A percentile compares a stretch with the other conserved stretches of the same genome.
Evolutionary conservation across 2,797 vertebrate genomes (phyloP).

Genomic region (Gephyroberyx darwinii): DNA sequence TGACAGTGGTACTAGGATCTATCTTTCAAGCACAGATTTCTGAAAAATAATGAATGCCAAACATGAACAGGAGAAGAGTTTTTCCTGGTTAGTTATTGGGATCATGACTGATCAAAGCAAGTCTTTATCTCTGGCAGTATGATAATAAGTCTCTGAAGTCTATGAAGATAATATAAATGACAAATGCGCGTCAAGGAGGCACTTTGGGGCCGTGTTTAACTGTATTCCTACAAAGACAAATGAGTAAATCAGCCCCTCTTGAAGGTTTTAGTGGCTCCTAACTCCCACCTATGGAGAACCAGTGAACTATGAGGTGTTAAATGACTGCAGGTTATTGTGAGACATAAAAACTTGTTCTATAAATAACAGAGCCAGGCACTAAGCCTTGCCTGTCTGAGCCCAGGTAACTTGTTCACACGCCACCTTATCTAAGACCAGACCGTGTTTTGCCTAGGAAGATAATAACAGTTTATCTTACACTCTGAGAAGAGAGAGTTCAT

Average conservation of each 20-base stretch:
- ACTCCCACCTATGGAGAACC: slow-evolving; percentile 11
- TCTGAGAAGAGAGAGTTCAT: slow-evolving; percentile 88
- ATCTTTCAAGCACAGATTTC: neutral
- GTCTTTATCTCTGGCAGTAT: slow-evolving; percentile 3
- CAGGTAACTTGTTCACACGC: slow-evolving; percentile 29
- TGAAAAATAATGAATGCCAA: neutral
- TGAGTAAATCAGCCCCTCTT: neutral
- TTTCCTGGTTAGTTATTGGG: neutral
- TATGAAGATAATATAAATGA: neutral
- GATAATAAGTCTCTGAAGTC: slow-evolving; percentile 3
- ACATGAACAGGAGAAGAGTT: neutral
- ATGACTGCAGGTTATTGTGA: slow-evolving; percentile 47
- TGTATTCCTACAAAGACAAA: neutral
- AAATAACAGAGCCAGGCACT: slow-evolving; percentile 52
- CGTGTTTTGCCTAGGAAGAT: slow-evolving; percentile 19
- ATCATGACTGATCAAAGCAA: neutral
- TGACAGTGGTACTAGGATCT: neutral
- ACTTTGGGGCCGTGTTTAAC: neutral
- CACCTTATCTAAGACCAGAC: slow-evolving; percentile 49
- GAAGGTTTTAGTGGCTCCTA: neutral
- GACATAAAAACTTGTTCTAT: slow-evolving; percentile 49
- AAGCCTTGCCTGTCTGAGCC: slow-evolving; percentile 33
- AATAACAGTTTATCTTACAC: slow-evolving; percentile 84
- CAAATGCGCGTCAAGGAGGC: slow-evolving; percentile 2
- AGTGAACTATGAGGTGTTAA: slow-evolving; percentile 64